phyloP scores from a whole-genome alignment of 2,113 vertebrate genomes.

The Haliaeetus leucogaster region DNA sequence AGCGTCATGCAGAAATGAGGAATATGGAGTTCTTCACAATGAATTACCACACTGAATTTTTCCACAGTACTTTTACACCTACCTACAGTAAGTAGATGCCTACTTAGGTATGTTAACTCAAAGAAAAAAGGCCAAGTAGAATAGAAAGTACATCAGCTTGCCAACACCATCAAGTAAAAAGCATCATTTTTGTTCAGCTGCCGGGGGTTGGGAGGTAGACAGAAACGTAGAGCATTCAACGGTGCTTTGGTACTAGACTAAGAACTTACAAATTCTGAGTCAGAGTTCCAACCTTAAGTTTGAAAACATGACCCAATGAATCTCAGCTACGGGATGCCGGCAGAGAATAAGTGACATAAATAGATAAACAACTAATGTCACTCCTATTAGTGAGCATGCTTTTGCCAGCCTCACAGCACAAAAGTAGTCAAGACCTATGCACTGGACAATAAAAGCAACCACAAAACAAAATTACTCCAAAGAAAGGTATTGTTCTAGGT shows the following conservation, averaged over 20 bases:
- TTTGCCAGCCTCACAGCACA: not conserved
- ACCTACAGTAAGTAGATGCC: not conserved
- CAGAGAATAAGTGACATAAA: not conserved
- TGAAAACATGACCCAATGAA: not conserved
- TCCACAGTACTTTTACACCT: not conserved
- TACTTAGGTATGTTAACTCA: rapidly evolving
- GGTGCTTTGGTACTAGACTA: not conserved
- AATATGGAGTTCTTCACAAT: not conserved
- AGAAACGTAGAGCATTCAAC: rapidly evolving
- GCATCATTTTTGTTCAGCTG: not conserved
- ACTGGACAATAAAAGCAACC: not conserved
- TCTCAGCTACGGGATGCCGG: constrained; percentile 72
- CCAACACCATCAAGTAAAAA: not conserved
- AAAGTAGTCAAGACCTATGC: not conserved
- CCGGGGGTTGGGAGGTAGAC: not conserved
- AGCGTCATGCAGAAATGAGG: not conserved
- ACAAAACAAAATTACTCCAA: not conserved
- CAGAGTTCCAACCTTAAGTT: not conserved
- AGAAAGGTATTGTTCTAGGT: not conserved
- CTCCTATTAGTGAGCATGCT: not conserved
- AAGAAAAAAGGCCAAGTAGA: not conserved
- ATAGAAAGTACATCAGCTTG: not conserved
- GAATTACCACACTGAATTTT: rapidly evolving
- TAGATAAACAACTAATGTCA: not conserved
- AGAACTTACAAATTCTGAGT: not conserved